Conservation (phyloP, 2,888 invertebrate genomes). For the Acanthosepion pharaonis region DNA sequence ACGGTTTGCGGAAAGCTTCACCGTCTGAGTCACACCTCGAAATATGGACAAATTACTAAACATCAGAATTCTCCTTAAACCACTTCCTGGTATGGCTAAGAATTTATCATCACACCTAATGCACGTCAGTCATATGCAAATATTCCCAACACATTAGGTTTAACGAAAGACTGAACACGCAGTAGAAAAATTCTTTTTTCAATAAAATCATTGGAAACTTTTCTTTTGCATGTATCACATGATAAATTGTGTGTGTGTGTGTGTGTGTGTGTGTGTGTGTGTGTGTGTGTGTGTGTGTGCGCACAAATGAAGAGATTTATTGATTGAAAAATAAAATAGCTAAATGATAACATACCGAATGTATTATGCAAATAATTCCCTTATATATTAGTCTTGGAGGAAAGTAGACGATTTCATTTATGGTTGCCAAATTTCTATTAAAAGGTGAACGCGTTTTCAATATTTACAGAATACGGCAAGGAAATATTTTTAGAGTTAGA, state of each 20-base stretch:
- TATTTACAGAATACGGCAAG: not conserved
- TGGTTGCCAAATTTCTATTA: not conserved
- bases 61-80: too few relatives aligned
- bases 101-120: too few relatives aligned
- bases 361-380: not conserved
- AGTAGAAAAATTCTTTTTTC: too few relatives aligned
- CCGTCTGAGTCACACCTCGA: too few relatives aligned
- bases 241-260: not conserved
- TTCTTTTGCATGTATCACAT: too few relatives aligned
- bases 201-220: too few relatives aligned
- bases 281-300: not conserved
- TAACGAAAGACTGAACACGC: too few relatives aligned
- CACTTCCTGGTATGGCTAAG: too few relatives aligned
- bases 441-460: not conserved
- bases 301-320: not conserved
- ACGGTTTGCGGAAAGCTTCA: too few relatives aligned
- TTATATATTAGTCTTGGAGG: not conserved
- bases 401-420: not conserved
- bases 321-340: not conserved
- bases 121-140: too few relatives aligned
- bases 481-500: not conserved
- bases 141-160: too few relatives aligned
- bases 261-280: accelerated
- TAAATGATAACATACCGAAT: not conserved
- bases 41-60: too few relatives aligned